Evolutionary conservation across 1,140 invertebrate species (phyloP).

Genomic region (Globodera ellingtonae): DNA sequence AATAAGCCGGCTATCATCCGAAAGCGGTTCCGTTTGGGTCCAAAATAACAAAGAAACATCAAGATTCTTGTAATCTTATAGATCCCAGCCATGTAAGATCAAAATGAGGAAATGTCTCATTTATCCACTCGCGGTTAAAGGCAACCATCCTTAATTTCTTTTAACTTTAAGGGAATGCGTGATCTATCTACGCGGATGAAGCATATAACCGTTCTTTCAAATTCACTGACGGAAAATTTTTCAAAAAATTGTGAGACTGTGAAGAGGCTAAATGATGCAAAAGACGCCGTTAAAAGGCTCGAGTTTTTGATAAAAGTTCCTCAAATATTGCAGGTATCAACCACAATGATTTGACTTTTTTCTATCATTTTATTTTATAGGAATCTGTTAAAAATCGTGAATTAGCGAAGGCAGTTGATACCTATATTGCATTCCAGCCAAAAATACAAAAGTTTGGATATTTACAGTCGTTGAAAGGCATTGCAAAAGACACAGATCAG

Average conservation of each 20-base stretch:
- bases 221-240: conserved; percentile 35
- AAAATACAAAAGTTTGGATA: conserved; percentile 31
- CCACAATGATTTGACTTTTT: background rate
- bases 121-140: no score
- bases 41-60: no score
- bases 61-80: no score
- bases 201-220: conserved; percentile 40
- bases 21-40: no score
- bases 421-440: conserved; percentile 19
- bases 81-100: no score
- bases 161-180: conserved; percentile 41
- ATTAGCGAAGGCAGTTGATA: conserved; percentile 25
- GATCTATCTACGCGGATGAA: conserved; percentile 34
- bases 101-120: no score
- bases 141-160: background rate
- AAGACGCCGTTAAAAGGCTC: conserved; percentile 40
- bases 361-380: conserved; percentile 17
- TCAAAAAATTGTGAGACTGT: conserved; percentile 42
- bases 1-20: no score
- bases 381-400: conserved; percentile 20
- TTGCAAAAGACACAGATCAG: conserved; percentile 17
- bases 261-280: conserved; percentile 40
- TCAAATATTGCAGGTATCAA: conserved; percentile 37
- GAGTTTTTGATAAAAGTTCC: conserved; percentile 48
- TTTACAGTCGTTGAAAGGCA: conserved; percentile 23